Evolutionary conservation across 2,797 vertebrate genomes (phyloP).

Genomic region (Pteropus rufus): DNA sequence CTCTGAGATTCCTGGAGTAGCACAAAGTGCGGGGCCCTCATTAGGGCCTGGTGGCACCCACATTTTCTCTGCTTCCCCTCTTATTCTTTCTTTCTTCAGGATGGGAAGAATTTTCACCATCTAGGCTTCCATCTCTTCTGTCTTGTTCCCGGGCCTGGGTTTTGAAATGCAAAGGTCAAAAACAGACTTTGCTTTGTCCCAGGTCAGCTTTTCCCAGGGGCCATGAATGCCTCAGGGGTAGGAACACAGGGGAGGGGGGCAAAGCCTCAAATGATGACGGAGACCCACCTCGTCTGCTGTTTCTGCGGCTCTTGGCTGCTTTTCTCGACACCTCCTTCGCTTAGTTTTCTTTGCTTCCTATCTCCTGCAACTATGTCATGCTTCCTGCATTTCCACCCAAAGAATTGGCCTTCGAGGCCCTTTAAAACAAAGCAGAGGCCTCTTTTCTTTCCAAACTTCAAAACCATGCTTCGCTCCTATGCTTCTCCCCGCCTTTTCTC

Average conservation of each 20-base stretch:
- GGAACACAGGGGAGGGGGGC: not conserved
- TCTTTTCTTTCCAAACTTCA: not conserved
- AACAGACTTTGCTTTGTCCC: not conserved
- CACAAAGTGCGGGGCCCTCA: no score
- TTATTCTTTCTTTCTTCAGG: not conserved
- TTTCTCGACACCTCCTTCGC: not conserved
- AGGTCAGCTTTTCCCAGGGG: not conserved
- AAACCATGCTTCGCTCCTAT: accelerated
- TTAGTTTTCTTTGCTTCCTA: not conserved
- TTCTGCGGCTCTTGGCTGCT: no score
- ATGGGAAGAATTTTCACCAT: not conserved
- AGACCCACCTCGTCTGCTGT: accelerated
- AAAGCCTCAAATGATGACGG: not conserved
- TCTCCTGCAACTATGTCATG: not conserved
- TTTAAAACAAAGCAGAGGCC: not conserved
- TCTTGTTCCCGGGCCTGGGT: not conserved
- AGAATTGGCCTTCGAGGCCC: not conserved
- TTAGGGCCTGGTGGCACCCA: not conserved
- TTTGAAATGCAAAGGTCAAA: not conserved
- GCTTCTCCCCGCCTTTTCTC: not conserved
- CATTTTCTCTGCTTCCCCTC: not conserved
- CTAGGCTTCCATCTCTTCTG: not conserved
- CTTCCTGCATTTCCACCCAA: not conserved
- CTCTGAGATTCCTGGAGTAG: not conserved
- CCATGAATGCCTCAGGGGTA: accelerated